Percentiles rank a stretch among this genome's conserved stretches.
Evolutionary conservation across 2,797 vertebrate genomes (phyloP).

Genomic region (Thripadectes ignobilis): DNA sequence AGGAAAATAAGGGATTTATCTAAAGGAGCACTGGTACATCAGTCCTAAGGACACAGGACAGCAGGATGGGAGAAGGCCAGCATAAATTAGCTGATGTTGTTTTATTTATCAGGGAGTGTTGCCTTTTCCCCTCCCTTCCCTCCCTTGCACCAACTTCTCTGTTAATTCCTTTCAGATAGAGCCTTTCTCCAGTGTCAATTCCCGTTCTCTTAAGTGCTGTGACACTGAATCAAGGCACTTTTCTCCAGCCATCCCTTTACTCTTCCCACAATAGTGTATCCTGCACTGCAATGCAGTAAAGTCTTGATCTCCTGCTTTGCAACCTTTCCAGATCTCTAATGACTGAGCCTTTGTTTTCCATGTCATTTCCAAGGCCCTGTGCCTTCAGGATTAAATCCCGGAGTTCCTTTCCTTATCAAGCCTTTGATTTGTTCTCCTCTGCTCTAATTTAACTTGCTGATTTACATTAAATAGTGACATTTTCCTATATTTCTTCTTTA

Average conservation of each 20-base stretch:
- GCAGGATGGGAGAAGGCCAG: conserved; percentile 25
- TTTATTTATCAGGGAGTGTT: background rate
- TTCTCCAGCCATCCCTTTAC: background rate
- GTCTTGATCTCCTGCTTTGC: conserved; percentile 1
- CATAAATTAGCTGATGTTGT: background rate
- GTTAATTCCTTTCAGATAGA: background rate
- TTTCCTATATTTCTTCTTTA: background rate
- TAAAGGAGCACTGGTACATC: conserved; percentile 13
- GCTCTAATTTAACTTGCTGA: background rate
- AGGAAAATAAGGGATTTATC: conserved; percentile 4
- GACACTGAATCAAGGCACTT: background rate
- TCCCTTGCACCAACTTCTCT: background rate
- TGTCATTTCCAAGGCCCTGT: background rate
- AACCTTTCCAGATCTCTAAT: background rate
- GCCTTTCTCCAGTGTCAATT: conserved; percentile 20
- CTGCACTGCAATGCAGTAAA: conserved; percentile 38
- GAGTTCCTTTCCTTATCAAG: background rate
- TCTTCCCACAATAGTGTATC: background rate
- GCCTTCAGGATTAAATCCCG: background rate
- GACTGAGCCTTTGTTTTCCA: conserved; percentile 3
- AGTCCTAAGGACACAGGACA: conserved; percentile 19
- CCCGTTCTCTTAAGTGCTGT: background rate
- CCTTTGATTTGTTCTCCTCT: background rate
- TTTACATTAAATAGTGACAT: background rate
- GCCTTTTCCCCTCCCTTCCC: background rate